A percentile compares a stretch with the other conserved stretches of the same genome.
These are phyloP conservation scores for Numida meleagris DNA, from an alignment of 2,113 vertebrate species.

Conservation along the genomic window DNA sequence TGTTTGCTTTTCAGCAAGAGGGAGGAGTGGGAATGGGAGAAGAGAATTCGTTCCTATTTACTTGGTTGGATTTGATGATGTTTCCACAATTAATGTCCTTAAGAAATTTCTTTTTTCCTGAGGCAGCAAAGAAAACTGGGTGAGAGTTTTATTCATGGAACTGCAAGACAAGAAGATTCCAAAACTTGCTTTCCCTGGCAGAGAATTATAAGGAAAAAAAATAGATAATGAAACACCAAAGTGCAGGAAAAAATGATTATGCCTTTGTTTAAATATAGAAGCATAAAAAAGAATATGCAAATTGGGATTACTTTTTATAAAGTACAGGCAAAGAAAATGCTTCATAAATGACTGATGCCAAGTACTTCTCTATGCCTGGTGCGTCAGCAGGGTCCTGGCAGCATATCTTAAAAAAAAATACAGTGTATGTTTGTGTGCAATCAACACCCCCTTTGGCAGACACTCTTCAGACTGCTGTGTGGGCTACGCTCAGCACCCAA, in stretches of 20 bases:
- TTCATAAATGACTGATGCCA: not conserved
- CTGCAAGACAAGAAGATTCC: not conserved
- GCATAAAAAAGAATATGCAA: not conserved
- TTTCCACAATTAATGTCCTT: not conserved
- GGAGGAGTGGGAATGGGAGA: not conserved
- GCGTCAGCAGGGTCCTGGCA: not conserved
- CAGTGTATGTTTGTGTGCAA: not conserved
- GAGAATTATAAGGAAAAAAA: not conserved
- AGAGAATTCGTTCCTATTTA: not conserved
- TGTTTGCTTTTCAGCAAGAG: constrained; percentile 19
- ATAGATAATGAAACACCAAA: not conserved
- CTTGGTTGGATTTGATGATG: not conserved
- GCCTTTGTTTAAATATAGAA: not conserved
- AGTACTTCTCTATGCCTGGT: not conserved
- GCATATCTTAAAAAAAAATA: not conserved
- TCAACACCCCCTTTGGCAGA: not conserved
- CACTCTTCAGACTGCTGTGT: not conserved
- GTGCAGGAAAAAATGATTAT: not conserved
- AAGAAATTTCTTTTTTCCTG: not conserved
- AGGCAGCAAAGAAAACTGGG: not conserved
- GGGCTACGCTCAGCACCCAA: not conserved
- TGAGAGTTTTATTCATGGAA: not conserved
- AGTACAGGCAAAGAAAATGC: not conserved
- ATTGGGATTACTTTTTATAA: not conserved
- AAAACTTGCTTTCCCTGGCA: not conserved